Percentiles rank a stretch among this genome's conserved stretches.
These are phyloP conservation scores for Progne subis DNA, from an alignment of 2,113 vertebrate species.

Conservation along the genomic window DNA sequence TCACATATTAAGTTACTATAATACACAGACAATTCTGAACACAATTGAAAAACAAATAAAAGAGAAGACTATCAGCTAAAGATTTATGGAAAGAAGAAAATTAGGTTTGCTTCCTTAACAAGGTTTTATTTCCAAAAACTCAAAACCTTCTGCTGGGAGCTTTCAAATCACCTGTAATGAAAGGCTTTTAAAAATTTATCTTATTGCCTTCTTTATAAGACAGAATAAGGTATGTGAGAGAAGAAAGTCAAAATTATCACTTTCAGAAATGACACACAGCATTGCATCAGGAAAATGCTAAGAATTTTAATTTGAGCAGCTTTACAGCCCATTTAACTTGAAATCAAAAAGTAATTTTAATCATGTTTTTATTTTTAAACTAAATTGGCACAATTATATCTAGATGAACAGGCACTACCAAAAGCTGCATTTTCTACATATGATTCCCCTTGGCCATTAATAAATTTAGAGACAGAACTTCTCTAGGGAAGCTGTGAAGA, in stretches of 20 bases:
- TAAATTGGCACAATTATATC: conserved; percentile 56
- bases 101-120: conserved; percentile 35
- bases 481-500: not conserved
- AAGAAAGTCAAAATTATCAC: conserved; percentile 5
- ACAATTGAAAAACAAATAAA: not conserved
- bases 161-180: conserved; percentile 40
- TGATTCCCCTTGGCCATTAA: conserved; percentile 22
- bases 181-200: not conserved
- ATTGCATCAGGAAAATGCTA: not conserved
- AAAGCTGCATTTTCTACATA: conserved; percentile 28
- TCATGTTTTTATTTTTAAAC: conserved; percentile 64
- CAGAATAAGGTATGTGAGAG: conserved; percentile 30
- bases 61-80: not conserved
- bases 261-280: conserved; percentile 33
- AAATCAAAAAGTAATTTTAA: conserved; percentile 67
- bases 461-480: conserved; percentile 2
- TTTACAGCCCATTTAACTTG: conserved; percentile 53
- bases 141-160: not conserved
- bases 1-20: conserved; percentile 13
- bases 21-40: not conserved
- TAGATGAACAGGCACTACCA: conserved; percentile 43
- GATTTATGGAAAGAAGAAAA: conserved; percentile 15
- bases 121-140: not conserved
- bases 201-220: not conserved
- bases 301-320: conserved; percentile 57